Base-by-base conservation (phyloP, 2,113 vertebrate species). In the Daphoenositta chrysoptera region DNA sequence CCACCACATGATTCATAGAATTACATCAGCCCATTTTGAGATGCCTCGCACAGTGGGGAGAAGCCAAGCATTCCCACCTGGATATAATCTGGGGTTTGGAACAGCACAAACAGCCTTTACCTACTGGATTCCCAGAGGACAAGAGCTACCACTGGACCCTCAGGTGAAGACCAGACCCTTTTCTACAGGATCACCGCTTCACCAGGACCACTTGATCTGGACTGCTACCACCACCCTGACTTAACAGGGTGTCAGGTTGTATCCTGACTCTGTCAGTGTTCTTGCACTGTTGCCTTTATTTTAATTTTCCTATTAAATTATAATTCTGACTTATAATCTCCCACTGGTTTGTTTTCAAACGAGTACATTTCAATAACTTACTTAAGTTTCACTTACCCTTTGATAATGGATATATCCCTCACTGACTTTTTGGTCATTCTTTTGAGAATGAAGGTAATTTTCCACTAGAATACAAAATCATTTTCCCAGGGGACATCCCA, bases 1-100 rank as follows among this genome's bases (percentile, higher is more conserved):
- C 57, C 10, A 26, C 9, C 1, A 2, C 14, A 10, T 10, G 33
- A 24, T 15, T 11, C n/a, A 5, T 4, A 26, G 10, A 26, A 58
- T 35, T 58, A 35, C 57, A 35, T 58, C n/a, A 26, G 2, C 23
- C 57, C 57, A 26, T 17, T 26, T 23, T 58, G 57, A 58, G 15
- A 37, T 24, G 57, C 23, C 37, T n/a, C 2, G 2, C 33, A 21
- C 22, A 35, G 33, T n/a, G 13, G 2, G 33, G 33, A 23, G 22
- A 22, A 24, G 14, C 56, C 56, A 57, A 24, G 21, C 22, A 35
- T 57, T 57, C 56, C 33, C 21, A 10, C 21, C 22, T 57, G 56
- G 56, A 5, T 35, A 24, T 57, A 23, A 24, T 24, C 22, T 35
- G 33, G 33, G 33, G 13, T 57, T 57, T n/a, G 33, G 13, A 23